Conservation (phyloP, 2,113 vertebrate genomes). For the Bettongia penicillata region DNA sequence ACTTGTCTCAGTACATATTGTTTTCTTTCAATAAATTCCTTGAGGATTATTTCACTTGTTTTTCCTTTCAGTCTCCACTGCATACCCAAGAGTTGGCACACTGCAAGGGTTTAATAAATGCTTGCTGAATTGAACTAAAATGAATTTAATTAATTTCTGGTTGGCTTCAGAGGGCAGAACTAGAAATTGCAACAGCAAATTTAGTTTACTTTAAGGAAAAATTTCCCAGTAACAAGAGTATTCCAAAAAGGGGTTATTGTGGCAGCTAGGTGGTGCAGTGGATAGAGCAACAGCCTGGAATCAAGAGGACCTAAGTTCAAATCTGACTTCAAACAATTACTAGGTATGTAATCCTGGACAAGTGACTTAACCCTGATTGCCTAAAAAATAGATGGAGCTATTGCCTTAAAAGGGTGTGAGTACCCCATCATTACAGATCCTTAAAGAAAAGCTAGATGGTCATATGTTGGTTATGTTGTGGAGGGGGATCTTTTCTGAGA, state of each 20-base stretch:
- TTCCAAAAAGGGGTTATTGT: not conserved
- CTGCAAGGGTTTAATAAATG: not conserved
- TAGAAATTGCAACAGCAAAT: too few relatives aligned
- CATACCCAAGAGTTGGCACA: not conserved
- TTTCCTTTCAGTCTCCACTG: not conserved
- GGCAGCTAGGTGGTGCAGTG: too few relatives aligned
- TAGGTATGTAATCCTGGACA: too few relatives aligned
- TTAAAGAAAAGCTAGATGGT: not conserved
- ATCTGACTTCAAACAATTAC: too few relatives aligned
- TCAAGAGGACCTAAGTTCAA: too few relatives aligned
- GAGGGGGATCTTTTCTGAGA: not conserved
- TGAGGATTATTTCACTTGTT: not conserved
- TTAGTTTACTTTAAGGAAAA: not conserved
- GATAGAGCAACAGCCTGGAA: too few relatives aligned
- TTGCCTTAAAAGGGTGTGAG: not conserved
- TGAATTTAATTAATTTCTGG: too few relatives aligned
- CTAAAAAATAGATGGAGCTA: too few relatives aligned
- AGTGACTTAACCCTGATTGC: too few relatives aligned
- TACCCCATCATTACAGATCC: not conserved
- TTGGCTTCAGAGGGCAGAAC: too few relatives aligned
- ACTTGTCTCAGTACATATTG: not conserved
- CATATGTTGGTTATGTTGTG: not conserved
- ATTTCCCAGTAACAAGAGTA: not conserved
- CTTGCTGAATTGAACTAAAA: not conserved
- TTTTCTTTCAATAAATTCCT: not conserved